A percentile compares a stretch with the other conserved stretches of the same genome.
These are phyloP conservation scores for Borostomias antarcticus DNA, from an alignment of 2,797 vertebrate genomes.

Conservation along the genomic window DNA sequence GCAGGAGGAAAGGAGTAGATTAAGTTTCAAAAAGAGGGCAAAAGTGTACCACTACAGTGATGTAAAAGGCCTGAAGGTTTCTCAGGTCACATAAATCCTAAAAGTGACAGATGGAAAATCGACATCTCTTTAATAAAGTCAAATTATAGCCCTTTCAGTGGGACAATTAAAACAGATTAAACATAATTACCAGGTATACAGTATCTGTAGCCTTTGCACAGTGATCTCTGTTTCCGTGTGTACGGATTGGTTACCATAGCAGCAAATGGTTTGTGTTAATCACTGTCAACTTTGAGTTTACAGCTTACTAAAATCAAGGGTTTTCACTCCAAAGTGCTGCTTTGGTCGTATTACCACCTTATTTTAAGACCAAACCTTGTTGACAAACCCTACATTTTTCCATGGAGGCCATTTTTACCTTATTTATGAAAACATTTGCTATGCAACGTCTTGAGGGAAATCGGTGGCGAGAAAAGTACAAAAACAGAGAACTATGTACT, in stretches of 20 bases:
- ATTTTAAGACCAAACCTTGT: conserved; percentile 58
- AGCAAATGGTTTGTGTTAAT: conserved; percentile 73
- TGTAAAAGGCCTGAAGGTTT: conserved; percentile 15
- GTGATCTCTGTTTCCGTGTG: conserved; percentile 46
- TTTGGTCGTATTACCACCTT: conserved; percentile 60
- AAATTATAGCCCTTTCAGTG: conserved; percentile 57
- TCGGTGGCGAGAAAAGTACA: conserved; percentile 30
- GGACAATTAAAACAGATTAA: conserved; percentile 63
- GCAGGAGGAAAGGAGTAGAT: not conserved
- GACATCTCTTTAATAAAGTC: conserved; percentile 53
- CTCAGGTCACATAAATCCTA: conserved; percentile 16
- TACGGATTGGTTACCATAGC: conserved; percentile 66
- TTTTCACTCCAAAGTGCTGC: conserved; percentile 61
- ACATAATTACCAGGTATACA: conserved; percentile 67
- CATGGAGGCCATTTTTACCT: conserved; percentile 55
- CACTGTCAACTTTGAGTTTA: conserved; percentile 69
- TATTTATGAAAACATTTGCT: conserved; percentile 38
- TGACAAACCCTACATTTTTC: conserved; percentile 62
- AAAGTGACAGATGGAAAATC: conserved; percentile 36
- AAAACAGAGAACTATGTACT: conserved; percentile 21
- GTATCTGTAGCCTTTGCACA: conserved; percentile 36
- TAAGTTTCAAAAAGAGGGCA: conserved; percentile 30
- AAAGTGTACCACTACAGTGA: conserved; percentile 8
- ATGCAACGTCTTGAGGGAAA: conserved; percentile 28
- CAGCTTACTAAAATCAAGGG: conserved; percentile 69